Evolutionary conservation across 2,113 vertebrate species (phyloP), one percentile per base, ranked within the genome.

Genomic region (Misgurnus anguillicaudatus): DNA sequence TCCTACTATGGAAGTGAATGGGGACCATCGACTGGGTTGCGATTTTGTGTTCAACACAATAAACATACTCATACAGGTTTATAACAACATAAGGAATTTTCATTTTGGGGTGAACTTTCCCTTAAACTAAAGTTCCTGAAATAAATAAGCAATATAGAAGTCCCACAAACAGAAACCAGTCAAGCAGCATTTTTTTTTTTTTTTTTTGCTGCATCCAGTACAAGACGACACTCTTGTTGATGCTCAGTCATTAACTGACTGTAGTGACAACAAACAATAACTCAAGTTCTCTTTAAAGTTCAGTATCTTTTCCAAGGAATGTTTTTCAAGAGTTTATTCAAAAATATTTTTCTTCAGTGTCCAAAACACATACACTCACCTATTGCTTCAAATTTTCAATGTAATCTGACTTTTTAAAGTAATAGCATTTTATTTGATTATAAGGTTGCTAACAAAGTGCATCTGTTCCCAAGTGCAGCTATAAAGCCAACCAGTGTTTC

Each of bases 261-360:
- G 36, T 42, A 14, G 53, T 14, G 9, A 58, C 81, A 76, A 81
- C 83, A 78, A 81, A 57, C 82, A 77, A 80, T 83, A 76, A 80
- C 74, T 74, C 79, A 74, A 60, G 72, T 64, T 38, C 58, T 68
- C 19, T 39, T 17, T 38, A 51, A 63, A 75, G n/a, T 58, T 53
- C 62, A 7, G 41, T 65, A 78, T 80, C 63, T 78, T 81, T 85
- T 51, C 82, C 84, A 81, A 87, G 90, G 91, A 93, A 92, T 91
- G 88, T 91, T 87, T 88, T 83, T 90, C 87, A 90, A 89, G 81
- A 73, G 80, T 85, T 81, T 71, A 72, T 51, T 86, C 77, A 81
- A 38, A 80, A 84, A 89, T 89, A 84, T 88, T 86, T 85, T 85
- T 84, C 88, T 87, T 89, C 89, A 90, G 88, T 89, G 89, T 89